Conservation (phyloP, 2,888 invertebrate genomes). For the Nephrotoma guestfalica region DNA sequence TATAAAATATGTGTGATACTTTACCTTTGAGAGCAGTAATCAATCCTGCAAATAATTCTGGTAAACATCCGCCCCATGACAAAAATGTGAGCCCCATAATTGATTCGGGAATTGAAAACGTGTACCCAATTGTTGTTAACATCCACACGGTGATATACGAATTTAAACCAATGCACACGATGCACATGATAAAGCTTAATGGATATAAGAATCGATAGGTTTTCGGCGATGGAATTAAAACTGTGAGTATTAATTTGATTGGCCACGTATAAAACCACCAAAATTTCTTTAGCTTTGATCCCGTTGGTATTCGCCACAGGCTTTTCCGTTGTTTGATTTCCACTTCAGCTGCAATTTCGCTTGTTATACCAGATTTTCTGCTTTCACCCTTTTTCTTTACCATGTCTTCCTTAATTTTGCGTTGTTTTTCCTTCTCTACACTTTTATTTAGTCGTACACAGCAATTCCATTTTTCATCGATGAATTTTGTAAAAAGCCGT, state of each 20-base stretch:
- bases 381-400: not conserved
- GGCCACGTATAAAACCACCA: constrained; percentile 65
- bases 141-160: constrained; percentile 89
- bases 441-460: not conserved
- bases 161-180: constrained; percentile 69
- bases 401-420: not conserved
- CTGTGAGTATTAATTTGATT: constrained; percentile 44
- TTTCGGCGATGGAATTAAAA: constrained; percentile 57
- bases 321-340: constrained; percentile 19
- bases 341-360: not conserved
- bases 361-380: not conserved
- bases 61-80: constrained; percentile 80
- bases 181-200: constrained; percentile 69
- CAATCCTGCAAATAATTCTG: constrained; percentile 64
- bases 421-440: not conserved
- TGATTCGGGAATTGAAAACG: constrained; percentile 68
- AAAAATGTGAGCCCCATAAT: constrained; percentile 86
- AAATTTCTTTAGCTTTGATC: constrained; percentile 19
- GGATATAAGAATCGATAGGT: constrained; percentile 49
- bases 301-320: constrained; percentile 34
- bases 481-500: not conserved
- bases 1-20: constrained; percentile 7
- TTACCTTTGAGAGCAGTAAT: constrained; percentile 76
- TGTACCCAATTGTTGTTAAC: constrained; percentile 70
- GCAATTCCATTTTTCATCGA: not conserved